phyloP scores from a whole-genome alignment of 2,113 vertebrate genomes.

The Mustela lutreola region DNA sequence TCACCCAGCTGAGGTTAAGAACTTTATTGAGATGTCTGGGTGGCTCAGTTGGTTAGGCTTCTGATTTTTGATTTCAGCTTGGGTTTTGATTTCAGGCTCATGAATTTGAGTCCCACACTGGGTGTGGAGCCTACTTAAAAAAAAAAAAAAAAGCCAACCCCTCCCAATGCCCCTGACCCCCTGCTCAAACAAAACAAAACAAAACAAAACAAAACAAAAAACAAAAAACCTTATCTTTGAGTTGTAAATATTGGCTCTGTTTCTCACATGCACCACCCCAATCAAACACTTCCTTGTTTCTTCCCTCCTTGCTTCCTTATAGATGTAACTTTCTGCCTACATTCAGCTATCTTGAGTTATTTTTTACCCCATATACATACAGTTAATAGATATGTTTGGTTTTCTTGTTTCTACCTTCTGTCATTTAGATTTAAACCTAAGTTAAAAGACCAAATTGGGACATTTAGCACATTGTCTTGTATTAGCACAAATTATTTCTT shows the following conservation, averaged over 20 bases:
- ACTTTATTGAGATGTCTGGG: not conserved
- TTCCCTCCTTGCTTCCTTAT: not conserved
- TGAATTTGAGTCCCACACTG: not conserved
- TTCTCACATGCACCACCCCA: not conserved
- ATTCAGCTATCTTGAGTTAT: not conserved
- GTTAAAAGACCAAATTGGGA: not conserved
- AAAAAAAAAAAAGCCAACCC: not conserved
- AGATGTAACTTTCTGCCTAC: not conserved
- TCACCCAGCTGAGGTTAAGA: not conserved
- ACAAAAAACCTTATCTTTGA: not conserved
- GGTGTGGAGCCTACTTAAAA: not conserved
- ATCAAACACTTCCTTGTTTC: accelerated
- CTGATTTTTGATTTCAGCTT: not conserved
- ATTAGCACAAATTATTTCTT: not conserved
- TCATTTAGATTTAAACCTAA: not conserved
- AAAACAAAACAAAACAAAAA: no score
- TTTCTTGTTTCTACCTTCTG: not conserved
- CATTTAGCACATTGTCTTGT: not conserved
- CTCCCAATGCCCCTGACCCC: no score
- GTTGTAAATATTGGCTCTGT: accelerated
- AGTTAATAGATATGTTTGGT: not conserved
- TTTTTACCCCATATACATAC: not conserved
- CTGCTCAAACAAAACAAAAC: no score
- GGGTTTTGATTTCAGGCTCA: not conserved
- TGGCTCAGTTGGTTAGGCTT: not conserved